These are phyloP conservation scores for Lutjanus erythropterus DNA, from an alignment of 2,113 vertebrate species.

Conservation along the genomic window DNA sequence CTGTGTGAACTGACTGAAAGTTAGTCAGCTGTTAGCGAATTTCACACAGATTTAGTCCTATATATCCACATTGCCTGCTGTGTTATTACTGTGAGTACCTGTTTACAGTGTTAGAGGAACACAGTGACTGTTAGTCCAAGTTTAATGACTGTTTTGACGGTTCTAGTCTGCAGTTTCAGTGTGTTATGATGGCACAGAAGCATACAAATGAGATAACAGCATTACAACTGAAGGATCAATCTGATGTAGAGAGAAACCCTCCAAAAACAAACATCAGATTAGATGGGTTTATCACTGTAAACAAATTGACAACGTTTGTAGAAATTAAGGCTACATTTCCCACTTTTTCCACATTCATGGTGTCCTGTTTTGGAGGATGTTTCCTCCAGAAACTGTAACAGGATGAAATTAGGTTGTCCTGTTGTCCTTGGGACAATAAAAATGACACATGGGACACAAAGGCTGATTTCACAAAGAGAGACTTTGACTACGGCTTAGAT, in stretches of 20 bases:
- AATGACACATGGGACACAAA: too few species aligned
- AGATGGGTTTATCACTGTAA: neutral
- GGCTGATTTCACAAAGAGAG: too few species aligned
- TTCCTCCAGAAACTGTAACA: neutral
- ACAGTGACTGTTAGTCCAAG: neutral
- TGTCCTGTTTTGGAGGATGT: neutral
- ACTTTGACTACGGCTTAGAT: too few species aligned
- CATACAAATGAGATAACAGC: neutral
- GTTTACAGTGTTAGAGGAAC: neutral
- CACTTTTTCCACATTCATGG: neutral
- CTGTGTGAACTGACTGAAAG: neutral
- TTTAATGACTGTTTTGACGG: constrained; percentile 40
- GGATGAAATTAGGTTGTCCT: too few species aligned
- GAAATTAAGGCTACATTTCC: neutral
- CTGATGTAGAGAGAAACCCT: neutral
- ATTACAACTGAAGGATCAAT: neutral
- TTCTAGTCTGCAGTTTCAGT: neutral
- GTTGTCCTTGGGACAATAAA: too few species aligned
- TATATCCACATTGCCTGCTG: neutral
- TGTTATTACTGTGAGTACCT: neutral
- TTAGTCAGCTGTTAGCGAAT: neutral
- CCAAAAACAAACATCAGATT: constrained; percentile 9
- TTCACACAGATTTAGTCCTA: neutral
- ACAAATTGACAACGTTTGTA: neutral
- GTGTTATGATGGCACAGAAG: neutral